These are phyloP conservation scores for Palloptera scutellata DNA, from an alignment of 2,888 invertebrate genomes.

Conservation along the genomic window DNA sequence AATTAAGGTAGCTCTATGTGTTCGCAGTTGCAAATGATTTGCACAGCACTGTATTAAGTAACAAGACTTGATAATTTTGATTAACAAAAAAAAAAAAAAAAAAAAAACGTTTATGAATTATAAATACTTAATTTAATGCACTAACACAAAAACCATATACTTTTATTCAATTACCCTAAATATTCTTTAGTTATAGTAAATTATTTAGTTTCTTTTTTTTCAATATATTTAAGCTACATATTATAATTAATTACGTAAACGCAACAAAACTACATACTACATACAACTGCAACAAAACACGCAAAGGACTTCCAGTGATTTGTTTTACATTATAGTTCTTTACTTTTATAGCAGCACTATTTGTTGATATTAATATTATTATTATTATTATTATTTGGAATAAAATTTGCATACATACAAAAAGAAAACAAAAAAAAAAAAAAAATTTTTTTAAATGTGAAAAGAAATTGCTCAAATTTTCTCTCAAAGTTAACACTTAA, in stretches of 20 bases:
- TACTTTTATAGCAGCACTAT: too few species aligned
- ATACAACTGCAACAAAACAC: conserved; percentile 52
- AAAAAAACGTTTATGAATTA: conserved; percentile 41
- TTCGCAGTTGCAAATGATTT: too few species aligned
- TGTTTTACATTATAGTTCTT: background rate
- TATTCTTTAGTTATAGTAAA: conserved; percentile 15
- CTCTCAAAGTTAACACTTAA: too few species aligned
- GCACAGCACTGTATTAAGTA: too few species aligned
- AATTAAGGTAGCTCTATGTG: too few species aligned
- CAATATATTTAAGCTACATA: conserved; percentile 4
- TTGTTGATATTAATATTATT: too few species aligned
- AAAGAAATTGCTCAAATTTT: too few species aligned
- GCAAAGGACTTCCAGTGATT: conserved; percentile 60
- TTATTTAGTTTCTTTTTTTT: conserved; percentile 2
- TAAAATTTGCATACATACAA: too few species aligned
- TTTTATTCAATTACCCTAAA: background rate
- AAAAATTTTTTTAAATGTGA: too few species aligned
- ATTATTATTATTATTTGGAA: too few species aligned
- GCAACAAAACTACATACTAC: conserved; percentile 5
- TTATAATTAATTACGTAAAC: background rate
- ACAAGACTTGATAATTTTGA: conserved; percentile 21
- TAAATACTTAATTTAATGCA: conserved; percentile 41
- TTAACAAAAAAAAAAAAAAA: conserved; percentile 28
- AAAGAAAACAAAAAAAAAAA: too few species aligned
- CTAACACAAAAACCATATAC: background rate